A percentile compares a stretch with the other conserved stretches of the same genome.
These are phyloP conservation scores for Pectinophora gossypiella DNA, from an alignment of 1,140 invertebrate species.

Conservation along the genomic window DNA sequence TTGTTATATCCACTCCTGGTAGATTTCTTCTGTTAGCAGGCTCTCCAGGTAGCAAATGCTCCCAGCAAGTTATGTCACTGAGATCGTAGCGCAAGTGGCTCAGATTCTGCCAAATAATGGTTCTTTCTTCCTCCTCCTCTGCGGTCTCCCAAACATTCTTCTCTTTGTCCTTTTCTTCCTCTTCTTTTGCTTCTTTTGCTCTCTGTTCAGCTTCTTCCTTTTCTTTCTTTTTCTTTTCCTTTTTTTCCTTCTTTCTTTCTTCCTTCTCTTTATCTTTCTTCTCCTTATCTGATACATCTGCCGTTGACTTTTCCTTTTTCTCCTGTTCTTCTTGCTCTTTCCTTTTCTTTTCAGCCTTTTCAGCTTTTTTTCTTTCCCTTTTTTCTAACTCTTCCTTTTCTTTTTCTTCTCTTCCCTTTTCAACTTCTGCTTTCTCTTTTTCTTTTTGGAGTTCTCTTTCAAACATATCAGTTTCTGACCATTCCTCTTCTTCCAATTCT, in stretches of 20 bases:
- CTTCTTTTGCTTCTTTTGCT: no score
- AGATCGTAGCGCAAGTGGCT: conserved; percentile 73
- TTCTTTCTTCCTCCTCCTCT: not conserved
- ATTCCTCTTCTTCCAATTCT: not conserved
- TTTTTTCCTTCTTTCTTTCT: not conserved
- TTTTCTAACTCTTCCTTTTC: not conserved
- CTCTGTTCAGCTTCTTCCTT: no score
- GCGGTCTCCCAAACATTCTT: not conserved
- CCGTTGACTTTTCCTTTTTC: not conserved
- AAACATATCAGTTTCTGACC: not conserved
- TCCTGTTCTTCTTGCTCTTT: not conserved
- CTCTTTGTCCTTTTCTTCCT: not conserved
- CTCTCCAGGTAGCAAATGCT: conserved; percentile 82
- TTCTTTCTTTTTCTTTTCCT: not conserved
- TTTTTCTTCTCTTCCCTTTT: not conserved
- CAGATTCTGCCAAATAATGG: conserved; percentile 5
- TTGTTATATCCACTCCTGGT: conserved; percentile 62
- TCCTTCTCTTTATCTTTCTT: not conserved
- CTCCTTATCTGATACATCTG: not conserved
- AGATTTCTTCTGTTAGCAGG: conserved; percentile 72
- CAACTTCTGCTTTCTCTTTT: not conserved
- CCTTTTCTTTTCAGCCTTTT: not conserved
- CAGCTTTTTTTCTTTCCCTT: not conserved
- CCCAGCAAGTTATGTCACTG: conserved; percentile 78
- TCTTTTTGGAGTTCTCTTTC: not conserved